Percentiles rank a stretch among this genome's conserved stretches.
phyloP scores from a whole-genome alignment of 2,113 vertebrate species.

The Monarcha castaneiventris region DNA sequence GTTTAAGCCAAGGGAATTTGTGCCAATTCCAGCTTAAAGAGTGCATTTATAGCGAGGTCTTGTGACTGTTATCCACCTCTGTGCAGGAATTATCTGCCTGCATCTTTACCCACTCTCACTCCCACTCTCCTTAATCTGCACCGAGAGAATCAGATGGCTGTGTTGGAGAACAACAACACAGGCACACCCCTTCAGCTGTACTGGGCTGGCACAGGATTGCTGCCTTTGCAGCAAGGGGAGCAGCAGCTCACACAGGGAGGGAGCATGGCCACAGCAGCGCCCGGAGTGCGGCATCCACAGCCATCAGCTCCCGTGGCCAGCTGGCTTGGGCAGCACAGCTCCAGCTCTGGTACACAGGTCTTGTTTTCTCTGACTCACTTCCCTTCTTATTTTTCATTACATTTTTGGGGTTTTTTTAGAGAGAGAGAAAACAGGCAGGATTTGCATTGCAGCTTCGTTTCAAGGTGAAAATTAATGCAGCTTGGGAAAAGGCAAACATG shows the following conservation, averaged over 20 bases:
- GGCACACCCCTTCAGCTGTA: not conserved
- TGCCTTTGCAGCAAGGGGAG: not conserved
- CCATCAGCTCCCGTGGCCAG: rapidly evolving
- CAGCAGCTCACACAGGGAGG: rapidly evolving
- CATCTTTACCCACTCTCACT: constrained; percentile 14
- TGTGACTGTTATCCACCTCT: constrained; percentile 6
- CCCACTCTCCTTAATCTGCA: not conserved
- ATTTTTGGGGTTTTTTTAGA: not conserved
- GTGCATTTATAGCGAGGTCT: not conserved
- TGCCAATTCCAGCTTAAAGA: not conserved
- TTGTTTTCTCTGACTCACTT: not conserved
- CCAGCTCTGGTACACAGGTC: not conserved
- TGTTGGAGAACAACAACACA: not conserved
- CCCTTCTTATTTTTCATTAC: not conserved
- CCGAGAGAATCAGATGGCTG: not conserved
- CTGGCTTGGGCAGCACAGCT: not conserved
- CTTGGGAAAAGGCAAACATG: not conserved
- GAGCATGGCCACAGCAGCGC: rapidly evolving
- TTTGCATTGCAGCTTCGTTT: not conserved
- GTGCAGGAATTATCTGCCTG: not conserved
- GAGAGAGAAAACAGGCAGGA: not conserved
- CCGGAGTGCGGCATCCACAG: not conserved
- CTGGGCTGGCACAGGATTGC: not conserved
- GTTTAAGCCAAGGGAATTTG: not conserved
- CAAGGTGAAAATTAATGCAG: constrained; percentile 5